Base-by-base conservation (phyloP, 2,888 invertebrate genomes). In the Caenorhabditis doughertyi region DNA sequence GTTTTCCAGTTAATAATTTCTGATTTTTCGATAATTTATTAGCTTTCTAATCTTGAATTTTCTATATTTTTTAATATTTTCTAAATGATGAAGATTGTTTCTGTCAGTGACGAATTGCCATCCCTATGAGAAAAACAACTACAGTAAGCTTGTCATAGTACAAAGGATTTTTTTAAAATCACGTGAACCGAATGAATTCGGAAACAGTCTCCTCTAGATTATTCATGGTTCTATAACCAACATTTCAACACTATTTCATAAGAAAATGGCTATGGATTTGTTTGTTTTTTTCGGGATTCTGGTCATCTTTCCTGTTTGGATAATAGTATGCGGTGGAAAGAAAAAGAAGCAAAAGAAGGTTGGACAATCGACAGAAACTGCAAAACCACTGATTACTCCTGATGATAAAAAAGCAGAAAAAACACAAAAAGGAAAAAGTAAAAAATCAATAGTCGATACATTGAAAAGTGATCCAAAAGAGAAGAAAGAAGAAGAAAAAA, bases 301-400 rank as follows among this genome's bases (percentile, higher is more conserved):
- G 47, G 25, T 47, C 27, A 23, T 62, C 29, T 62, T 39, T 18
- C 42, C 29, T n/a, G 11, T 62, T 27, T 62, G 27, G 47, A 29
- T 65, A 49, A 25, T 27, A 18, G 49, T 47, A 65, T 65, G 64
- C 32, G 23, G 49, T 21, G 49, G 21, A 49, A 65, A 65, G 27
- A 65, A 65, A 13, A 62, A 62, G 9, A 32, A 49, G 25, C 27
- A 49, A 11, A 1, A 25, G 27, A 27, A 44, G 4, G 7, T 13
- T 13, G 58, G 58, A 42, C 39, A 58, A 23, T 58, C 58, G 23
- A 58, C 58, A 13, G 58, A 58, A 42, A 58, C 58, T n/a, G 58
- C 58, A 16, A 42, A 39, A 23, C 58, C 58, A 23, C 16, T 58
- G 39, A 42, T 39, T 42, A 21, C 23, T 58, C 39, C 58, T 1